Base-by-base conservation (phyloP, 2,113 vertebrate species). In the Rhizomys pruinosus region DNA sequence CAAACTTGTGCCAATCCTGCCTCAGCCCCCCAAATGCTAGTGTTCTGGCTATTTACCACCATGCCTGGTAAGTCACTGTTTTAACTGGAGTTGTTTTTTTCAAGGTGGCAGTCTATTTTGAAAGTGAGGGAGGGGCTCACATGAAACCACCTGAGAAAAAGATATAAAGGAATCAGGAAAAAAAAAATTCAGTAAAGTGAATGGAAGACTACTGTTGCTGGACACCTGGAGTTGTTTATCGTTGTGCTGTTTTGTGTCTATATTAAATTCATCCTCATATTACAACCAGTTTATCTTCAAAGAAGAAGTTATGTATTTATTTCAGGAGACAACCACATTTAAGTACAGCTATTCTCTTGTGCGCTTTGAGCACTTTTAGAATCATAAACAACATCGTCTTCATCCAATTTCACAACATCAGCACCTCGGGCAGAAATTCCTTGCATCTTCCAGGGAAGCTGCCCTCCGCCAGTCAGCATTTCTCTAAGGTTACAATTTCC, bases 101-200 rank as follows among this genome's bases (percentile, higher is more conserved):
- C 9, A 57, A 64, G 61, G 44, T 25, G 34, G 13, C 11, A 57
- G 22, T 37, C 64, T 57, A 27, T 69, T 47, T 42, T 52, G 64
- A 64, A 69, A 68, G 64, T 19, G 87, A 12, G 9, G 68, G 34
- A 64, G 27, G 9, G 6, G 3, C 5, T 44, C 19, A 32, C 47
- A 87, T 66, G 74, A 77, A 94, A 92, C 19, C 47, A 34, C 27
- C 61, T 77, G 44, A 16, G 15, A 47, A 59, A 81, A 66, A 39
- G 44, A 73, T 37, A 44, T 66, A 19, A 72, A 78, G 82, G 20
- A 85, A 79, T 59, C 29, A 92, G 88, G n/a, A n/a, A n/a, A 94
- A 93, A 76, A 64, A 27, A 73, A 82, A 84, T 37, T 39, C 47
- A 89, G 15, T 76, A n/a, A 92, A 89, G 23, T 55, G 64, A 90